Evolutionary conservation across 1,140 invertebrate genomes (phyloP).

Genomic region (Pogonus chalceus): DNA sequence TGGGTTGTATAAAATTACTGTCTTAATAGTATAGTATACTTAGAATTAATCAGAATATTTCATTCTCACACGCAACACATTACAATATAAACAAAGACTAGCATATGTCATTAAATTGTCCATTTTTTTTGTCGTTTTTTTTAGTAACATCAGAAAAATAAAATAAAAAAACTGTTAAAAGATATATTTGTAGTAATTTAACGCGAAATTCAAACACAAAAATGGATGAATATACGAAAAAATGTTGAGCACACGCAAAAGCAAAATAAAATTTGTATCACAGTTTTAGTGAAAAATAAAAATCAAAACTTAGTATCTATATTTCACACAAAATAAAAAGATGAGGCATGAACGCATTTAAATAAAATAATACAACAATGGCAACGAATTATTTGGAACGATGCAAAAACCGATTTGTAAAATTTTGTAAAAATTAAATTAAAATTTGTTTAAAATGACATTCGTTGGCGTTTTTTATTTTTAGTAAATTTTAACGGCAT

Average conservation of each 20-base stretch:
- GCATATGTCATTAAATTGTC: slow-evolving; percentile 3
- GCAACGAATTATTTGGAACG: no score
- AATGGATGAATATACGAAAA: not conserved
- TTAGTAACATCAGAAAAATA: not conserved
- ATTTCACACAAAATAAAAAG: no score
- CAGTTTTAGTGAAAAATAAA: slow-evolving; percentile 1
- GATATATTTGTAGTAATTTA: not conserved
- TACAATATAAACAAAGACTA: slow-evolving; percentile 6
- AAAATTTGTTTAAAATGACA: no score
- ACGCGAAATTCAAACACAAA: not conserved
- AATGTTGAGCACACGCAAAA: not conserved
- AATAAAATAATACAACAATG: no score
- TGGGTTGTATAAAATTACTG: slow-evolving; percentile 7
- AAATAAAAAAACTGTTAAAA: not conserved
- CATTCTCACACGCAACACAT: not conserved
- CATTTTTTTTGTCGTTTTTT: not conserved
- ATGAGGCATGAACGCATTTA: no score
- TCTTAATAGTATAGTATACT: not conserved
- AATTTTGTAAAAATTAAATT: no score
- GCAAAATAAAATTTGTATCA: not conserved
- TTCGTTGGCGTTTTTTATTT: no score
- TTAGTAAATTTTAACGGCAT: slow-evolving; percentile 43
- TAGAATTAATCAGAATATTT: slow-evolving; percentile 2
- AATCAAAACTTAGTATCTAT: not conserved
- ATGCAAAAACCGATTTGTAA: no score